A percentile compares a stretch with the other conserved stretches of the same genome.
phyloP scores from a whole-genome alignment of 2,797 vertebrate genomes.

The Apodemus agrarius region DNA sequence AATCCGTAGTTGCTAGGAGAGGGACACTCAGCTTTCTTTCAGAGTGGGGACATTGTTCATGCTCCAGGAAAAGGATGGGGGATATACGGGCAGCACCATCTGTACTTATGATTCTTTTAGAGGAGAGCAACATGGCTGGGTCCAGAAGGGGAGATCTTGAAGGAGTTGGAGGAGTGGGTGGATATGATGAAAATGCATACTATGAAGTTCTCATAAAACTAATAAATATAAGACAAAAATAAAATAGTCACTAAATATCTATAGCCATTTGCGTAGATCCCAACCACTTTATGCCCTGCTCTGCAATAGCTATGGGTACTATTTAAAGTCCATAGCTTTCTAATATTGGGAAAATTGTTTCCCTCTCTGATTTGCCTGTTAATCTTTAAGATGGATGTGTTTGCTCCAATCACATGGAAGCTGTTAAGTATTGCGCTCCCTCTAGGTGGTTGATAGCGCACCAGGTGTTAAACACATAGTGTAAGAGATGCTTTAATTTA shows the following conservation, averaged over 20 bases:
- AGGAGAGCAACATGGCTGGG: neutral
- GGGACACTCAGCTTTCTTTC: neutral
- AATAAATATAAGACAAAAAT: neutral
- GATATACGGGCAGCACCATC: neutral
- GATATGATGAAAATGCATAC: neutral
- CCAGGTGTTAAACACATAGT: neutral
- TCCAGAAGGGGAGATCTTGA: neutral
- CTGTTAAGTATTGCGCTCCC: neutral
- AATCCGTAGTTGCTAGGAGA: neutral
- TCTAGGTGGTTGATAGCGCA: neutral
- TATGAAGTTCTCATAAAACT: neutral
- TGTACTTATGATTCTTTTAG: neutral
- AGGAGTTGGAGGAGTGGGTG: neutral
- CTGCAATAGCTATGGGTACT: neutral
- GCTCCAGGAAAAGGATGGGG: neutral
- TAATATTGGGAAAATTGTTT: neutral
- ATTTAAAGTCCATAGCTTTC: neutral
- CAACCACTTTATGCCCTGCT: neutral
- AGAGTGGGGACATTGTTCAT: neutral
- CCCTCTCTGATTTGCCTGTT: neutral
- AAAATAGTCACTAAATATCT: slow-evolving; percentile 15
- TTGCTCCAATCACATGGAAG: neutral
- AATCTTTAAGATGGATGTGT: neutral
- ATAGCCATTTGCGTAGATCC: neutral
- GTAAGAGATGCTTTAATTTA: neutral